Evolutionary conservation across 1,140 invertebrate species (phyloP), one percentile per base, ranked within the genome.

Genomic region (Myzus persicae): DNA sequence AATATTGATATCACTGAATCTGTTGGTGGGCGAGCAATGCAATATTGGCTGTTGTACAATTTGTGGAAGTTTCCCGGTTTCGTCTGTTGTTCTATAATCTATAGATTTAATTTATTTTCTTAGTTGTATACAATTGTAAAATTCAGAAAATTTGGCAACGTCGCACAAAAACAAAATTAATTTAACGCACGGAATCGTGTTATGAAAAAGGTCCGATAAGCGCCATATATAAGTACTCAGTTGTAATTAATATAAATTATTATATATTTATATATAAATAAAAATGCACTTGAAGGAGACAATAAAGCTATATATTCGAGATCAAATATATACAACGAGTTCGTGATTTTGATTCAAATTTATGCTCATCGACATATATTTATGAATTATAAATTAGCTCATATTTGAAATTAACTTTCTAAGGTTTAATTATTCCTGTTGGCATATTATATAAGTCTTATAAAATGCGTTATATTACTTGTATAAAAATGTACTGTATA

Each of bases 101-200:
- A n/a, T 76, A n/a, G 59, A 76, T 76, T 76, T 76, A n/a, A 76
- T 36, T 76, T 76, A 76, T 76, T 76, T 76, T 76, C 59, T 76
- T 76, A 76, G 59, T 76, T 76, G 6, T 18, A 76, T n/a, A 76
- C 59, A 76, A 76, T 36, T 76, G n/a, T 76, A 14, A 76, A 76
- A 76, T 76, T 76, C n/a, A 4, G 14, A n/a, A 36, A n/a, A 36
- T 76, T 76, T 76, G 59, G 59, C 59, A 76, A n/a, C 59, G n/a
- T 76, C 59, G 31, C 8, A 18, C 59, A 76, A n/a, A 76, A 76
- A 76, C 59, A 76, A 76, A 76, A n/a, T 76, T n/a, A 76, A 76
- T 76, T 76, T 76, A 76, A 76, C 59, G 59, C 20, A n/a, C 31
- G 59, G 14, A 76, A 76, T n/a, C 11, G 59, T n/a, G 11, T 76